Evolutionary conservation across 2,113 vertebrate species (phyloP).

Genomic region (Ariopsis seemanni): DNA sequence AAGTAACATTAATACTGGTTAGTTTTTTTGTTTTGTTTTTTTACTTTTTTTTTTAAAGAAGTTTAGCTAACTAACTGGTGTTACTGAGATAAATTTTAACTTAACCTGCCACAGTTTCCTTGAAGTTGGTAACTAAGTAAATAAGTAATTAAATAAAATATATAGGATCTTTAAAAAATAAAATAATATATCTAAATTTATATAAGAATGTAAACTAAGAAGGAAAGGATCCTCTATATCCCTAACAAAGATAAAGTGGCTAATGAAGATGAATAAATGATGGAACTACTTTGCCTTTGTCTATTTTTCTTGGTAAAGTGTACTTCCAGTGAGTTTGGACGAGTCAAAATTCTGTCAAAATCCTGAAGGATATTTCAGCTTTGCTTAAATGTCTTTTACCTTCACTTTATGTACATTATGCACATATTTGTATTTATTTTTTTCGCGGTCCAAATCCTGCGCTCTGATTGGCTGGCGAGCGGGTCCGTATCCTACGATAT

Average conservation of each 20-base stretch:
- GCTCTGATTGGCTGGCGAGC: too few species aligned
- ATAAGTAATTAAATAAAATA: neutral
- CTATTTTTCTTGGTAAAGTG: neutral
- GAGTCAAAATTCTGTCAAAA: neutral
- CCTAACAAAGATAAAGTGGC: neutral
- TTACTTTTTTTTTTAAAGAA: neutral
- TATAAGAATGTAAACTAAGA: neutral
- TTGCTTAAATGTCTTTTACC: neutral
- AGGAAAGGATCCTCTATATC: neutral
- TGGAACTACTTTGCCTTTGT: neutral
- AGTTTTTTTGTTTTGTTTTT: too few species aligned
- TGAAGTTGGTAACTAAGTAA: neutral
- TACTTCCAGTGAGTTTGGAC: neutral
- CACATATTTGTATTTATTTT: neutral
- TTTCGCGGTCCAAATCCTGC: too few species aligned
- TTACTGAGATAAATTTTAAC: neutral
- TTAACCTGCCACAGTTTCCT: neutral
- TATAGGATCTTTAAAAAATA: too few species aligned
- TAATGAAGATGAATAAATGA: neutral
- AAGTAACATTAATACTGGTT: neutral
- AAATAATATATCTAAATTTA: too few species aligned
- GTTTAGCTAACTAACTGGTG: neutral
- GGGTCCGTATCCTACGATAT: too few species aligned
- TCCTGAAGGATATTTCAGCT: neutral
- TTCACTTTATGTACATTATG: neutral